phyloP scores from a whole-genome alignment of 2,797 vertebrate species.

The Heterohyrax brucei region DNA sequence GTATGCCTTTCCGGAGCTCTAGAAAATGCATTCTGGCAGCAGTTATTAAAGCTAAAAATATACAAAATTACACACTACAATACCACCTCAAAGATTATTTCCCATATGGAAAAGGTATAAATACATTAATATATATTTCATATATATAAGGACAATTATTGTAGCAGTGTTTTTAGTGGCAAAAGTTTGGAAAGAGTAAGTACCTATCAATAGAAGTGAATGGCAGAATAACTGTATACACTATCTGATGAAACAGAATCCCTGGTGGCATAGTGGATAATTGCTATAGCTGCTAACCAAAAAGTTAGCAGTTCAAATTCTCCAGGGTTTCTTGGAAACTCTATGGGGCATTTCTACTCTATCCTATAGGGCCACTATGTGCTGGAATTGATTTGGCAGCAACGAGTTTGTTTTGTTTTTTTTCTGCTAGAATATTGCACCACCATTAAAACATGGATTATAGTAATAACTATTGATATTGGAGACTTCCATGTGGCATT shows the following conservation, averaged over 20 bases:
- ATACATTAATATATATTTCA: background rate
- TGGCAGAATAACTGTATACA: background rate
- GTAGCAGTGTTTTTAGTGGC: background rate
- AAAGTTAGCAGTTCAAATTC: too few relatives aligned
- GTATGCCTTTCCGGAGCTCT: background rate
- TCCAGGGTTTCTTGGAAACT: too few relatives aligned
- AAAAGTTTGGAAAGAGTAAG: constrained; percentile 1
- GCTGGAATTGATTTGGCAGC: too few relatives aligned
- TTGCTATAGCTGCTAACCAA: too few relatives aligned
- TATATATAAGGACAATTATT: background rate
- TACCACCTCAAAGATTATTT: background rate
- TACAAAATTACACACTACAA: background rate
- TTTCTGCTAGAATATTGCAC: background rate
- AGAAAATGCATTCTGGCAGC: background rate
- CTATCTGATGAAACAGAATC: background rate
- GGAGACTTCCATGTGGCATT: background rate
- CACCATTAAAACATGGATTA: background rate
- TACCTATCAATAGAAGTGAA: background rate
- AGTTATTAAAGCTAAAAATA: constrained; percentile 35
- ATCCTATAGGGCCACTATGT: too few relatives aligned
- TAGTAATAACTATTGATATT: background rate
- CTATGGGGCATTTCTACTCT: too few relatives aligned
- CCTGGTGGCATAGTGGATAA: too few relatives aligned
- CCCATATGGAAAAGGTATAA: background rate
- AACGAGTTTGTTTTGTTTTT: too few relatives aligned